These are phyloP conservation scores for Paramormyrops hopkinsi DNA, from an alignment of 2,797 vertebrate species.

Conservation along the genomic window DNA sequence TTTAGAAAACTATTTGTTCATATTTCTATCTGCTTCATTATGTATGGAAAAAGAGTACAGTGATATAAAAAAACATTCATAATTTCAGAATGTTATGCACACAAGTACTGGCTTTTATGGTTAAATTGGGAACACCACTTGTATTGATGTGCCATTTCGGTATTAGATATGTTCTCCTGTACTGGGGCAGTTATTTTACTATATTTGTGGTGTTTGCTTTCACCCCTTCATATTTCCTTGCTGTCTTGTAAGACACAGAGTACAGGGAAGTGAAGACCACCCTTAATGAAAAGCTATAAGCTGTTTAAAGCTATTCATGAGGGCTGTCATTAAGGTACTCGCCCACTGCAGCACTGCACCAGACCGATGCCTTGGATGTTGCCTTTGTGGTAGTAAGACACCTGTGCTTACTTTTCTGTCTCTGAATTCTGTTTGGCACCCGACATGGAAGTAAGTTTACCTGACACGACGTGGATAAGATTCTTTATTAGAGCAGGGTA, in stretches of 20 bases:
- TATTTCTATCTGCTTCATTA: neutral
- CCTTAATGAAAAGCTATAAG: slow-evolving; percentile 86
- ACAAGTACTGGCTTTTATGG: neutral
- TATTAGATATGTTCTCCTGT: too few relatives aligned
- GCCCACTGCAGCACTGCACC: slow-evolving; percentile 51
- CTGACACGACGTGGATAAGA: neutral
- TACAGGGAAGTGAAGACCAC: slow-evolving; percentile 92
- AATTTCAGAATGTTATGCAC: neutral
- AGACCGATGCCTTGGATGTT: slow-evolving; percentile 58
- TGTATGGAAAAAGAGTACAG: neutral
- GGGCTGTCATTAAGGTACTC: slow-evolving; percentile 92
- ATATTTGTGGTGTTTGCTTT: slow-evolving; percentile 28
- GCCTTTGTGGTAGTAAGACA: neutral
- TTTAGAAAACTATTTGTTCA: neutral
- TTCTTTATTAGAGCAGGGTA: neutral
- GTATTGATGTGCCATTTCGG: neutral
- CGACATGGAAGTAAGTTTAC: neutral
- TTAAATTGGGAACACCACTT: neutral
- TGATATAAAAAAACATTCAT: neutral
- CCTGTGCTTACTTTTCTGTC: neutral
- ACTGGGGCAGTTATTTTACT: too few relatives aligned
- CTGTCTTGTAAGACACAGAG: slow-evolving; percentile 93
- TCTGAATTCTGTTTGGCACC: neutral
- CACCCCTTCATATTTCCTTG: slow-evolving; percentile 88
- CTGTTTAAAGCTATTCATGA: slow-evolving; percentile 95